phyloP scores from a whole-genome alignment of 2,888 invertebrate genomes.

The Eremobia ochroleuca region DNA sequence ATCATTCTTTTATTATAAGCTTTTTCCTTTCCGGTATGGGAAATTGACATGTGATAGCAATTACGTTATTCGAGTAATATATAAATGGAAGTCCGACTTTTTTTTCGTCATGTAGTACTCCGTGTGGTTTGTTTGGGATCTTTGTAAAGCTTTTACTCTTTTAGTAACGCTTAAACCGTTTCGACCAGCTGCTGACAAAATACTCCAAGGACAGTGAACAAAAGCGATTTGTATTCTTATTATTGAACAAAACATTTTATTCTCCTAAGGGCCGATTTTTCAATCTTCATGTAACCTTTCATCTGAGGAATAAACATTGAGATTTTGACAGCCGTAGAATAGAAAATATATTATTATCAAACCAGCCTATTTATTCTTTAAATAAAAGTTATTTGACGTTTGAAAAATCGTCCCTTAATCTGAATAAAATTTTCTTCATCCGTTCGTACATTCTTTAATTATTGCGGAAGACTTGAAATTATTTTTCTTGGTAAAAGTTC shows the following conservation, averaged over 20 bases:
- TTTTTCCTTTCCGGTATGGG: background rate
- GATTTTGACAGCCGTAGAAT: no score
- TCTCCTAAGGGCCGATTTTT: background rate
- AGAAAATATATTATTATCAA: no score
- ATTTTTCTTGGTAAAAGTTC: background rate
- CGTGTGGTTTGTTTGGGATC: background rate
- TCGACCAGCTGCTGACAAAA: background rate
- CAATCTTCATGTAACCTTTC: no score
- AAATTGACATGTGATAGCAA: background rate
- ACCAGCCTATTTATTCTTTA: no score
- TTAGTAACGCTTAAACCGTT: background rate
- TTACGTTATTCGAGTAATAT: background rate
- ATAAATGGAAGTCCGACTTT: background rate
- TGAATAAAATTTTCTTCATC: background rate
- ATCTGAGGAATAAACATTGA: no score
- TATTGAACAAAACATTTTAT: background rate
- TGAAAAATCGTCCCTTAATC: background rate
- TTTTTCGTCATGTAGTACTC: background rate
- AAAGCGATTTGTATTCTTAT: slow-evolving; percentile 5
- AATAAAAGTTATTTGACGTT: no score
- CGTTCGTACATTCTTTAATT: background rate
- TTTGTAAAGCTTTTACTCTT: background rate
- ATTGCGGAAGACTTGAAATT: background rate
- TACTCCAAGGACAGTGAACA: background rate
- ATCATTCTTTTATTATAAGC: background rate